phyloP scores from a whole-genome alignment of 2,113 vertebrate genomes.

The Nibea albiflora region DNA sequence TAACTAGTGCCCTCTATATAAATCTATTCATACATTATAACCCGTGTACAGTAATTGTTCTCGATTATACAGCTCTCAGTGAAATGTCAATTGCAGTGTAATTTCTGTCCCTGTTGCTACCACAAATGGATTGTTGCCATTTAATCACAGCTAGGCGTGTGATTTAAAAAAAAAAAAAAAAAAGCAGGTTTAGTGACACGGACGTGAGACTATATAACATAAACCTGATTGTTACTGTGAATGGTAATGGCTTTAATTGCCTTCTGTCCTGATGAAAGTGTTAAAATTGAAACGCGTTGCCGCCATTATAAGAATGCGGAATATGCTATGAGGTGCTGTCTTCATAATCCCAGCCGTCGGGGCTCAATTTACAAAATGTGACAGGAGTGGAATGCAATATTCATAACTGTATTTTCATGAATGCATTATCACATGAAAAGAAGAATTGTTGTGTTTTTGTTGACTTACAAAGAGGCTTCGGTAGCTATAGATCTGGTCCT shows the following conservation, averaged over 20 bases:
- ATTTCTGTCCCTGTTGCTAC: slow-evolving; percentile 7
- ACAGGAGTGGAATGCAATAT: no score
- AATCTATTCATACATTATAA: not conserved
- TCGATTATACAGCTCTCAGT: not conserved
- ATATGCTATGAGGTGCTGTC: not conserved
- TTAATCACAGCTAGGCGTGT: not conserved
- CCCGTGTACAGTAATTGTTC: not conserved
- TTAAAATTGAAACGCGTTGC: slow-evolving; percentile 12
- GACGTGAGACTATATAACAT: slow-evolving; percentile 21
- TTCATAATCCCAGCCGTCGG: not conserved
- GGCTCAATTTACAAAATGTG: no score
- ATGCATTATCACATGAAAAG: no score
- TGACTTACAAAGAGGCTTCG: no score
- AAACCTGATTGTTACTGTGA: slow-evolving; percentile 34
- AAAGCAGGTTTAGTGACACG: not conserved
- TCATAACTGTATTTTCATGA: no score
- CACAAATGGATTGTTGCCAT: slow-evolving; percentile 12
- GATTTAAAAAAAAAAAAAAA: slow-evolving; percentile 18
- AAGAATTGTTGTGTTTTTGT: no score
- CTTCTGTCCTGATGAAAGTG: slow-evolving; percentile 8
- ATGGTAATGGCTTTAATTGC: slow-evolving; percentile 41
- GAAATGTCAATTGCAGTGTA: slow-evolving; percentile 18
- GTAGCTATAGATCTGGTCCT: no score
- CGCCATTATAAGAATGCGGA: not conserved
- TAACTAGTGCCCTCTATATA: not conserved